Evolutionary conservation across 2,888 invertebrate genomes (phyloP), one percentile per base, ranked within the genome.

Genomic region (Drosophila formosana): DNA sequence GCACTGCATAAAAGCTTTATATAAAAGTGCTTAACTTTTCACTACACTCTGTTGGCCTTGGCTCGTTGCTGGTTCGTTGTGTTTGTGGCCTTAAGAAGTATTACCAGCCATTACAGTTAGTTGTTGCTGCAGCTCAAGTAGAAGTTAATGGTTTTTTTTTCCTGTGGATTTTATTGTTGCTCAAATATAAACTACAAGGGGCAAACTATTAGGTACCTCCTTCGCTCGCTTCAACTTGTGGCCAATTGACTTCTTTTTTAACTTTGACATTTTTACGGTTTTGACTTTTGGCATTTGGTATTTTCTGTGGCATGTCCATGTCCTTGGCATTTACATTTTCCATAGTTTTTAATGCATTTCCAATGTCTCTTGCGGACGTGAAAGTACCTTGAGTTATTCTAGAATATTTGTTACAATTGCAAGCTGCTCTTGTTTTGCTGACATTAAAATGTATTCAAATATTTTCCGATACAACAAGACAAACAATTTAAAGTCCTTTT

Each of bases 221-320:
- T 52, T 3, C 11, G 8, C 46, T 26, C 7, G n/a, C 5, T 28
- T 61, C 41, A 37, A 37, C 43, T 45, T 32, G 8, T 41, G 62
- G 47, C 64, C 69, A 80, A 67, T 77, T 77, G 79, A 78, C 75
- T 72, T 60, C 30, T 34, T 26, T 37, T 51, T 64, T 60, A 75
- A 66, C 76, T 81, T 66, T 69, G 82, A 61, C 82, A 80, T 80
- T 80, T 75, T 66, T 58, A 73, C 62, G 47, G 63, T 80, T 68
- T 61, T 58, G 72, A 55, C 69, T 73, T 73, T 43, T 13, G 28
- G 13, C 5, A 13, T 13, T 61, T 32, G 49, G 49, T 34, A 49
- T 39, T 51, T 30, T 26, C 46, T 23, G 8, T 37, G 34, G 25
- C 13, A 32, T 28, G 37, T 5, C 45, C 37, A 47, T 53, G 81